Evolutionary conservation across 1,140 invertebrate species (phyloP).

Genomic region (Halotydeus destructor): DNA sequence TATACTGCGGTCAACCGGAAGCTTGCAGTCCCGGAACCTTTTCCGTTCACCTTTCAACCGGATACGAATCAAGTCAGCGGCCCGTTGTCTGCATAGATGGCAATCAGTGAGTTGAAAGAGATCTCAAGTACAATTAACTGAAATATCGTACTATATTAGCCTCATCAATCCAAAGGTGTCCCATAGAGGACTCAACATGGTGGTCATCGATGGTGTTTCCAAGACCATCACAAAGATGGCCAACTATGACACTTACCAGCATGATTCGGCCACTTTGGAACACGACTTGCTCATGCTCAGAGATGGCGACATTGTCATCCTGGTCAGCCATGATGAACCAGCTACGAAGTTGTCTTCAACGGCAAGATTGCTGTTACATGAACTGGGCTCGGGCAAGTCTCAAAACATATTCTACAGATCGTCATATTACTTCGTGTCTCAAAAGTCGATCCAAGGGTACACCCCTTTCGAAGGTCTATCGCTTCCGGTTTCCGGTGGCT

Average conservation of each 20-base stretch:
- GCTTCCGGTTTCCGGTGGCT: constrained; percentile 3
- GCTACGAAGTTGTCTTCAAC: constrained; percentile 26
- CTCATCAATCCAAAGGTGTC: constrained; percentile 5
- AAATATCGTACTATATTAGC: background rate
- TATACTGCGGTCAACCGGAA: constrained; percentile 26
- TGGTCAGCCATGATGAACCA: constrained; percentile 28
- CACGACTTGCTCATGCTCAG: constrained; percentile 26
- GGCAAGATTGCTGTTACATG: constrained; percentile 25
- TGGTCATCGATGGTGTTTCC: constrained; percentile 23
- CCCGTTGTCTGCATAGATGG: constrained; percentile 30
- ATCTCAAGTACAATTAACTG: background rate
- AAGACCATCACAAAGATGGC: constrained; percentile 19
- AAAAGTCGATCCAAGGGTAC: constrained; percentile 33
- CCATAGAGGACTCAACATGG: constrained; percentile 27
- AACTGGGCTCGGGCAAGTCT: constrained; percentile 31
- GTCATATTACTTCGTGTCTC: constrained; percentile 35
- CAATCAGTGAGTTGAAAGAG: constrained; percentile 25
- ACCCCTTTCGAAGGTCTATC: constrained; percentile 28
- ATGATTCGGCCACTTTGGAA: constrained; percentile 28
- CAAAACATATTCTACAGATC: constrained; percentile 34
- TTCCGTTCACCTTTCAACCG: constrained; percentile 29
- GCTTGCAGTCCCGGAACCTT: constrained; percentile 24
- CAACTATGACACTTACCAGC: constrained; percentile 28
- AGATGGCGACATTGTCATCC: constrained; percentile 25
- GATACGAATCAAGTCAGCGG: constrained; percentile 25